Conservation (phyloP, 2,113 vertebrate species). For the Rhynchopsitta pachyrhyncha region DNA sequence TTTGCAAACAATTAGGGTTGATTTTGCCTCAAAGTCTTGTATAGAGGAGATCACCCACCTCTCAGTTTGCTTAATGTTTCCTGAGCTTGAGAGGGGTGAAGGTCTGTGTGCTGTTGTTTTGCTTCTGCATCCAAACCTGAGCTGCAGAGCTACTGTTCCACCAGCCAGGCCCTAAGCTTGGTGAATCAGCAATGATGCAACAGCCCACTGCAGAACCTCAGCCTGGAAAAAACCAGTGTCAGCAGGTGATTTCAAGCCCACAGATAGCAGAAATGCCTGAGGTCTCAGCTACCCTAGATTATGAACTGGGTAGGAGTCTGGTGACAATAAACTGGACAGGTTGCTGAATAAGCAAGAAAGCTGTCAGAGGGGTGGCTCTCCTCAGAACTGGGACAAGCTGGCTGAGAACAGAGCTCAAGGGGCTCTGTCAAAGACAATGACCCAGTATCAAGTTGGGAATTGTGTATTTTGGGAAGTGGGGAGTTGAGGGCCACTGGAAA, state of each 20-base stretch:
- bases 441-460: not conserved
- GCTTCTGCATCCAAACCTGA: not conserved
- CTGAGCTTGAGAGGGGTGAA: not conserved
- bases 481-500: not conserved
- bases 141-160: not conserved
- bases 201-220: not conserved
- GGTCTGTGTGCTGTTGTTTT: accelerated
- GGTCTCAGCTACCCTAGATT: constrained; percentile 12
- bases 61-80: not conserved
- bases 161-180: not conserved
- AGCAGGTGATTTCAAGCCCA: not conserved
- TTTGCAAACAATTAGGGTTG: not conserved
- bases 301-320: constrained; percentile 15
- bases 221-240: not conserved
- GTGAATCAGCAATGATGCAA: not conserved
- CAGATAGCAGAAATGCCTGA: not conserved
- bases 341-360: constrained; percentile 36
- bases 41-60: not conserved
- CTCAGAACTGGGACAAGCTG: not conserved
- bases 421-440: not conserved
- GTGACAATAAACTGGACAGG: not conserved
- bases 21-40: not conserved
- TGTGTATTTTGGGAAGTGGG: not conserved
- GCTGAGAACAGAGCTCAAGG: not conserved
- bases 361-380: not conserved